Conservation (phyloP, 2,888 invertebrate species). For the Neocrepidodera transversa region DNA sequence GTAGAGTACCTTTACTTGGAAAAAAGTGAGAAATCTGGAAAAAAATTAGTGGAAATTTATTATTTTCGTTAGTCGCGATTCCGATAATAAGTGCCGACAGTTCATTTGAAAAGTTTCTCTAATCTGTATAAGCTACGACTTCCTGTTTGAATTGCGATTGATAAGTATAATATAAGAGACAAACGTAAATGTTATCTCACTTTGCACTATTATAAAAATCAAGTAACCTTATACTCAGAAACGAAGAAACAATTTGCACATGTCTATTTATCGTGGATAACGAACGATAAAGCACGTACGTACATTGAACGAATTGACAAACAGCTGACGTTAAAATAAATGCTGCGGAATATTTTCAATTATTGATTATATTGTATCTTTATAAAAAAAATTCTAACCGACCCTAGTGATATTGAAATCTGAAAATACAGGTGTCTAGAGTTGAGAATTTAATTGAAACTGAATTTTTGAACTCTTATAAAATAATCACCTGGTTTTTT, state of each 20-base stretch:
- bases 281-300: constrained; percentile 1
- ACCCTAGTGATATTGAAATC: no score
- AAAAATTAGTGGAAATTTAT: no score
- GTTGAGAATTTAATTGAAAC: no score
- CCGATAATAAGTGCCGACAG: neutral
- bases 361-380: no score
- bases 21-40: no score
- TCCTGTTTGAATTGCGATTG: constrained; percentile 9
- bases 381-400: no score
- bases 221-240: constrained; percentile 5
- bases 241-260: constrained; percentile 1
- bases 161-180: no score
- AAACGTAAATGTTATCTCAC: neutral
- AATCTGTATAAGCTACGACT: constrained; percentile 2
- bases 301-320: neutral
- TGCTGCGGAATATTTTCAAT: no score
- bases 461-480: no score
- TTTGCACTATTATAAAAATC: constrained; percentile 7
- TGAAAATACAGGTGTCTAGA: no score
- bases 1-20: no score
- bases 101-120: neutral
- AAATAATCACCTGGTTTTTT: no score
- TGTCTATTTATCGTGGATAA: neutral
- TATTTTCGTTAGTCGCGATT: neutral
- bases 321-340: neutral